Evolutionary conservation across 2,113 vertebrate species (phyloP).

Genomic region (Dermatemys mawii): DNA sequence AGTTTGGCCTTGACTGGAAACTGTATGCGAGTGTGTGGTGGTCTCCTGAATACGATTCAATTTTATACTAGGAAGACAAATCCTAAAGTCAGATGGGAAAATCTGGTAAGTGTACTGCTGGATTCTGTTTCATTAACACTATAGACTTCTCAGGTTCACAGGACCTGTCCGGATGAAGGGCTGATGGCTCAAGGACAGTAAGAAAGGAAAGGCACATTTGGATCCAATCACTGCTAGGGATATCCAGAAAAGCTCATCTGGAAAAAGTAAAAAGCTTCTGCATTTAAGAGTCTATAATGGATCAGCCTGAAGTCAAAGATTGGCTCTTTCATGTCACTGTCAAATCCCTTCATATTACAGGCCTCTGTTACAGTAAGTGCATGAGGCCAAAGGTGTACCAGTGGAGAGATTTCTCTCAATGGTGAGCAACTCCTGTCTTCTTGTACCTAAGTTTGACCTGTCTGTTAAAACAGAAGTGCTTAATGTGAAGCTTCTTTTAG

Average conservation of each 20-base stretch:
- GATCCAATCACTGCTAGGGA: background rate
- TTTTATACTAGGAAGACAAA: background rate
- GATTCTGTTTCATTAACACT: background rate
- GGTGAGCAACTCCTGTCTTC: background rate
- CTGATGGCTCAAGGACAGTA: background rate
- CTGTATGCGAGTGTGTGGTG: background rate
- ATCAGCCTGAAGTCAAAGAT: background rate
- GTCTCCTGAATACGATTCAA: background rate
- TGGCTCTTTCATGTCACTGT: background rate
- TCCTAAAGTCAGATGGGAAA: background rate
- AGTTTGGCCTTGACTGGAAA: background rate
- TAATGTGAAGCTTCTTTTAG: background rate
- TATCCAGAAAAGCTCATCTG: background rate
- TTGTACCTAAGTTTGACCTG: background rate
- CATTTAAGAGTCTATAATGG: background rate
- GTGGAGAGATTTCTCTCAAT: background rate
- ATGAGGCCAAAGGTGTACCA: no score
- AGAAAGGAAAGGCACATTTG: background rate
- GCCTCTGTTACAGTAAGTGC: background rate
- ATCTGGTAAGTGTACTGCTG: background rate
- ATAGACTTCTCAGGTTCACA: background rate
- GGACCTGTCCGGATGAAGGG: background rate
- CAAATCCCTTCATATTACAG: background rate
- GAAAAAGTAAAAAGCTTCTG: background rate
- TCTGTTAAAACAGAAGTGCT: background rate